phyloP scores from a whole-genome alignment of 2,888 invertebrate species.

The Melipona beecheii region DNA sequence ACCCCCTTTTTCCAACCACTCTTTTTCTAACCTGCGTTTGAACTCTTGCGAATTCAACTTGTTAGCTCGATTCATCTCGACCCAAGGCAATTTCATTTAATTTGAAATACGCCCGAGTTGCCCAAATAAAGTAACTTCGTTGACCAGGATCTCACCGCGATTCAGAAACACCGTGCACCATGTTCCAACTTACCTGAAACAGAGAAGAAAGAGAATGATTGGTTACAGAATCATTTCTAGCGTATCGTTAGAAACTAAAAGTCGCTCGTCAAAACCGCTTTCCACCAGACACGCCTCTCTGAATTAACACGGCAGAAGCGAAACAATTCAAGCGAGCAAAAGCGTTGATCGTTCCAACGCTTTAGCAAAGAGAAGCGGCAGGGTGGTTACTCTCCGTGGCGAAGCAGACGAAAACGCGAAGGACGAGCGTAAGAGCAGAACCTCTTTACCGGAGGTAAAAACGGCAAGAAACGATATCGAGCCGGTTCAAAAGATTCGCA shows the following conservation, averaged over 20 bases:
- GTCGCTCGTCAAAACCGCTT: too few species aligned
- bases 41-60: too few species aligned
- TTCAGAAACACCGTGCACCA: background rate
- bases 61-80: too few species aligned
- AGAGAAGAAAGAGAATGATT: background rate
- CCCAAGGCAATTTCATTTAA: too few species aligned
- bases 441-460: slow-evolving; percentile 40
- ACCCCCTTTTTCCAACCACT: background rate
- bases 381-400: background rate
- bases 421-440: background rate
- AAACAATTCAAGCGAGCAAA: too few species aligned
- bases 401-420: slow-evolving; percentile 4
- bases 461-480: slow-evolving; percentile 64
- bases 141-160: background rate
- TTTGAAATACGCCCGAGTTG: too few species aligned
- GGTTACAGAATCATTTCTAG: background rate
- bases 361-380: slow-evolving; percentile 57
- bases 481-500: background rate
- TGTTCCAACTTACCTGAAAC: background rate
- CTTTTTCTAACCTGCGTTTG: too few species aligned
- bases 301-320: too few species aligned
- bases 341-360: background rate
- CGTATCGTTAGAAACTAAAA: background rate
- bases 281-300: too few species aligned
- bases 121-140: background rate